Conservation (phyloP, 2,888 invertebrate species). For the Anodontia alba region DNA sequence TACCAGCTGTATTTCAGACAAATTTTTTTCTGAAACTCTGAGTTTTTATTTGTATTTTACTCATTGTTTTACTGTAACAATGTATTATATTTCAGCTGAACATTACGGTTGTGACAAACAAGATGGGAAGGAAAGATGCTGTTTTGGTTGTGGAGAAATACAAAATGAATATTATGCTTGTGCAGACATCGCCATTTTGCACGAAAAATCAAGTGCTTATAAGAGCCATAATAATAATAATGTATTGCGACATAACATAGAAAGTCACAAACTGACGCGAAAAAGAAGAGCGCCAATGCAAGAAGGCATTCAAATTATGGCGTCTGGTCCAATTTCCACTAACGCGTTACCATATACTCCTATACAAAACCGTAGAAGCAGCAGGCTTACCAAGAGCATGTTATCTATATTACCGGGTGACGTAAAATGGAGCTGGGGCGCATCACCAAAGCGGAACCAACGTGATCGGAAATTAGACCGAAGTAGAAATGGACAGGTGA, state of each 20-base stretch:
- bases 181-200: conserved; percentile 50
- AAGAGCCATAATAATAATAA: not conserved
- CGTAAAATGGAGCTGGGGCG: not conserved
- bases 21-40: too few relatives aligned
- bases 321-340: not conserved
- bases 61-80: too few relatives aligned
- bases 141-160: conserved; percentile 49
- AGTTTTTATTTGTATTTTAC: too few relatives aligned
- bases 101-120: conserved; percentile 52
- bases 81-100: conserved; percentile 40
- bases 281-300: not conserved
- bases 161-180: conserved; percentile 58
- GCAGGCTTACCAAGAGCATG: not conserved
- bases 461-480: not conserved
- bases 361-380: not conserved
- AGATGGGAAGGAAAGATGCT: conserved; percentile 31
- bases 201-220: not conserved
- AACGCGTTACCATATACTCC: not conserved
- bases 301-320: not conserved
- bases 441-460: not conserved
- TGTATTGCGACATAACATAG: not conserved
- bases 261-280: not conserved
- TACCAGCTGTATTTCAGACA: too few relatives aligned
- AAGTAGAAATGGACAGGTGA: not conserved
- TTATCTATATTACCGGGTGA: not conserved